Percentiles rank a stretch among this genome's conserved stretches.
Evolutionary conservation across 2,113 vertebrate genomes (phyloP).

Genomic region (Butastur rufipennis): DNA sequence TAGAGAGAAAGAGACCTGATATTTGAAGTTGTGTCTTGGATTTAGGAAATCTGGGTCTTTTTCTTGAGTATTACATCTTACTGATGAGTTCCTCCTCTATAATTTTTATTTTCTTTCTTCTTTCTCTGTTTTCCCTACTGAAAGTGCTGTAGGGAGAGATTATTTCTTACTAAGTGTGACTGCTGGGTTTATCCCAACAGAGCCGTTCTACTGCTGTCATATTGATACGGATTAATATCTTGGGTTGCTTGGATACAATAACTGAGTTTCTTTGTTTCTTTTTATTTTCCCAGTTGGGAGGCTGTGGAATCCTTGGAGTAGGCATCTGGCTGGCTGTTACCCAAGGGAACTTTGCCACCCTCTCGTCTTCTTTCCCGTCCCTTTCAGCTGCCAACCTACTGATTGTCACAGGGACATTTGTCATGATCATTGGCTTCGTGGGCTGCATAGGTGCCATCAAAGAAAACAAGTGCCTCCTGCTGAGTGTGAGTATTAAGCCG

Average conservation of each 20-base stretch:
- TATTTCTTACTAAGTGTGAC: not conserved
- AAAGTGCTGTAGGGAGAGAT: not conserved
- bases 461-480: constrained; percentile 91
- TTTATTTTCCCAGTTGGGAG: constrained; percentile 74
- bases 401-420: constrained; percentile 87
- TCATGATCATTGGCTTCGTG: constrained; percentile 97
- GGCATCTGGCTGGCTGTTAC: constrained; percentile 85
- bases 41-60: not conserved
- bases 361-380: constrained; percentile 93
- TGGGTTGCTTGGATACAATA: not conserved
- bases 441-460: constrained; percentile 97
- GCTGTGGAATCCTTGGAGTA: constrained; percentile 82
- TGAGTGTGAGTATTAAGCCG: constrained; percentile 82
- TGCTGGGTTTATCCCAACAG: not conserved
- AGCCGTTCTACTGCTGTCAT: not conserved
- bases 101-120: not conserved
- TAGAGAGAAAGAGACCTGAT: not conserved
- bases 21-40: not conserved
- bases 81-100: not conserved
- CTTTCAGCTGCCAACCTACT: constrained; percentile 96
- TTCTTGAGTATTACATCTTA: not conserved
- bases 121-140: not conserved
- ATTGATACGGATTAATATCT: not conserved
- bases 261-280: constrained; percentile 15
- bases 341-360: constrained; percentile 92